A percentile compares a stretch with the other conserved stretches of the same genome.
Evolutionary conservation across 2,797 vertebrate species (phyloP).

Genomic region (Gorsachius magnificus): DNA sequence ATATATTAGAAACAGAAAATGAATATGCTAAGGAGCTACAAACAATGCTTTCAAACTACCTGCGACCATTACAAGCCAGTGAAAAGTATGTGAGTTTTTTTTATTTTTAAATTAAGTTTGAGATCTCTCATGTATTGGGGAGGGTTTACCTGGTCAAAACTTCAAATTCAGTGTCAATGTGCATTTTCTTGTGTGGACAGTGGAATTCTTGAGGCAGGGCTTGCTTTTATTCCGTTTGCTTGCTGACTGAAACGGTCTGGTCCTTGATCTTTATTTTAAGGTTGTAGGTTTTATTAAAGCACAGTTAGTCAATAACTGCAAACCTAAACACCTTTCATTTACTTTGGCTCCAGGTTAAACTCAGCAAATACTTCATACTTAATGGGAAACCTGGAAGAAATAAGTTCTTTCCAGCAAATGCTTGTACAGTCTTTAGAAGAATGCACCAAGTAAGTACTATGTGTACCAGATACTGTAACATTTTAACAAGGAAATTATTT

Average conservation of each 20-base stretch:
- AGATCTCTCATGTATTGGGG: background rate
- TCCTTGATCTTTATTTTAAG: background rate
- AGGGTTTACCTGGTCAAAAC: background rate
- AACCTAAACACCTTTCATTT: slow-evolving; percentile 10
- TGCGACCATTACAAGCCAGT: slow-evolving; percentile 89
- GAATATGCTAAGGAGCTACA: slow-evolving; percentile 95
- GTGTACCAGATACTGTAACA: background rate
- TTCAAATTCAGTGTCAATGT: background rate
- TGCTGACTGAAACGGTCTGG: background rate
- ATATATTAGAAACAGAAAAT: slow-evolving; percentile 95
- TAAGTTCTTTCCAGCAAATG: slow-evolving; percentile 96
- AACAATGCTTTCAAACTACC: slow-evolving; percentile 89
- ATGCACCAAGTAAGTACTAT: slow-evolving; percentile 90
- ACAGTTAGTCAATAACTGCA: background rate
- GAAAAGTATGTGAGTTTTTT: slow-evolving; percentile 86
- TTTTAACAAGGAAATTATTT: background rate
- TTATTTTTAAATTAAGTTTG: background rate
- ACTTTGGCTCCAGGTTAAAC: slow-evolving; percentile 81
- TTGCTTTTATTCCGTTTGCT: background rate
- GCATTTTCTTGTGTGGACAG: background rate
- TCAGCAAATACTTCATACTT: slow-evolving; percentile 85
- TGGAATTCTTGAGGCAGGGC: background rate
- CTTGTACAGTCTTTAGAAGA: slow-evolving; percentile 97
- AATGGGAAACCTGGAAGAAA: slow-evolving; percentile 96
- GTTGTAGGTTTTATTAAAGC: background rate